phyloP scores from a whole-genome alignment of 2,113 vertebrate species.

The Nematolebias whitei region DNA sequence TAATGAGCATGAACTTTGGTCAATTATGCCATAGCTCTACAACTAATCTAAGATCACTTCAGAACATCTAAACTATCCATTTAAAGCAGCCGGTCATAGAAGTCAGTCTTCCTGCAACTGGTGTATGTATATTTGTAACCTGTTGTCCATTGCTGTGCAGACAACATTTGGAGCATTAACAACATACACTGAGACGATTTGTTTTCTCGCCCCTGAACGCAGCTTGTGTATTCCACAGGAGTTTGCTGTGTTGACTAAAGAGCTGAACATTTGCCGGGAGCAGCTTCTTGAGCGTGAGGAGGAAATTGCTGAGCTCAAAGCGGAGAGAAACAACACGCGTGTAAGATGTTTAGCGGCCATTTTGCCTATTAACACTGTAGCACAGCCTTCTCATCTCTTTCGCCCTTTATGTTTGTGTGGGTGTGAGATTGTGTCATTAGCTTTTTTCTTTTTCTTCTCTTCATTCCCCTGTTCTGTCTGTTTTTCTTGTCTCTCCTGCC shows the following conservation, averaged over 20 bases:
- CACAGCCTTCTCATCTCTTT: slow-evolving; percentile 55
- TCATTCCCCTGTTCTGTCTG: slow-evolving; percentile 21
- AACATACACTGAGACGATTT: slow-evolving; percentile 41
- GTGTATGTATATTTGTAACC: slow-evolving; percentile 20
- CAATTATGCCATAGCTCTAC: too few species aligned
- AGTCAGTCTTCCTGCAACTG: slow-evolving; percentile 15
- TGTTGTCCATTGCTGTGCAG: background rate
- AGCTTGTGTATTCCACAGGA: slow-evolving; percentile 81
- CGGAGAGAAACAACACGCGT: slow-evolving; percentile 93
- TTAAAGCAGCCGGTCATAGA: slow-evolving; percentile 4
- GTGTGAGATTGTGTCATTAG: slow-evolving; percentile 47
- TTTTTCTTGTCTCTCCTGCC: slow-evolving; percentile 34
- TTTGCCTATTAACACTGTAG: slow-evolving; percentile 66
- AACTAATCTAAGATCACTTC: too few species aligned
- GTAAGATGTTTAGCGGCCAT: slow-evolving; percentile 74
- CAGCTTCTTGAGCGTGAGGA: slow-evolving; percentile 93
- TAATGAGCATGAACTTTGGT: too few species aligned
- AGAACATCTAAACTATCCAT: too few species aligned
- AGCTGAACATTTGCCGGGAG: slow-evolving; percentile 91
- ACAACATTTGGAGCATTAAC: slow-evolving; percentile 37
- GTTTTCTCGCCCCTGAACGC: slow-evolving; percentile 60
- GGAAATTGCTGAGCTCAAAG: slow-evolving; percentile 92
- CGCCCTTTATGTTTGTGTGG: slow-evolving; percentile 59
- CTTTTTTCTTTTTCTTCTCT: slow-evolving; percentile 13
- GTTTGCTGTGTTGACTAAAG: slow-evolving; percentile 93